These are phyloP conservation scores for Capra hircus DNA, from an alignment of 2,113 vertebrate species.

Conservation along the genomic window DNA sequence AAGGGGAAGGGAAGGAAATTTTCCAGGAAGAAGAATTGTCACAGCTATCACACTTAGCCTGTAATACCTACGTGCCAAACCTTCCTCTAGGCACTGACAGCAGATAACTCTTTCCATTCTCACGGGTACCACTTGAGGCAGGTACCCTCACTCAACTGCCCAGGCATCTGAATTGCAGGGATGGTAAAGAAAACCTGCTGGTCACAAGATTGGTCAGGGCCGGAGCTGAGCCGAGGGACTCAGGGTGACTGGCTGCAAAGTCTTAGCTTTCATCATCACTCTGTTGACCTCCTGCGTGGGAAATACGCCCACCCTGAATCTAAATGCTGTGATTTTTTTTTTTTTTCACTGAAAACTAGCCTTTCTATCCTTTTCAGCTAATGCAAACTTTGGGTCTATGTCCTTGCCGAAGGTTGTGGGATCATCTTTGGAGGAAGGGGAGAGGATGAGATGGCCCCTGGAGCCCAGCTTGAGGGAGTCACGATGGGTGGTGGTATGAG, in stretches of 20 bases:
- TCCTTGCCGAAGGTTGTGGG: background rate
- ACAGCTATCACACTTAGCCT: background rate
- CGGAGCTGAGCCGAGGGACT: background rate
- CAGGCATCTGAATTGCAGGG: background rate
- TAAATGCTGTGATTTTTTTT: background rate
- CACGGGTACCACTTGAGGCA: no score
- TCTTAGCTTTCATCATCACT: background rate
- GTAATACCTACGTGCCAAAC: background rate
- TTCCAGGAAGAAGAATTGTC: background rate
- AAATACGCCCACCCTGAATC: background rate
- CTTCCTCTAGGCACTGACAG: background rate
- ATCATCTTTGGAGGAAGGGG: background rate
- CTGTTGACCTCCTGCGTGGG: background rate
- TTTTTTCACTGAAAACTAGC: background rate
- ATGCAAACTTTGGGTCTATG: background rate
- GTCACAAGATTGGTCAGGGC: background rate
- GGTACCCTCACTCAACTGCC: background rate
- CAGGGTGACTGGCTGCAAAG: background rate
- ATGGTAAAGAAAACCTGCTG: background rate
- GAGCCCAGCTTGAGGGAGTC: background rate
- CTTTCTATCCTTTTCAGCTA: background rate
- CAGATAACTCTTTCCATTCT: background rate
- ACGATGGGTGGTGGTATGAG: background rate
- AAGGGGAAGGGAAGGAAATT: background rate
- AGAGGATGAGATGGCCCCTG: background rate